These are phyloP conservation scores for Leucopsar rothschildi DNA, from an alignment of 2,113 vertebrate species.

Conservation along the genomic window DNA sequence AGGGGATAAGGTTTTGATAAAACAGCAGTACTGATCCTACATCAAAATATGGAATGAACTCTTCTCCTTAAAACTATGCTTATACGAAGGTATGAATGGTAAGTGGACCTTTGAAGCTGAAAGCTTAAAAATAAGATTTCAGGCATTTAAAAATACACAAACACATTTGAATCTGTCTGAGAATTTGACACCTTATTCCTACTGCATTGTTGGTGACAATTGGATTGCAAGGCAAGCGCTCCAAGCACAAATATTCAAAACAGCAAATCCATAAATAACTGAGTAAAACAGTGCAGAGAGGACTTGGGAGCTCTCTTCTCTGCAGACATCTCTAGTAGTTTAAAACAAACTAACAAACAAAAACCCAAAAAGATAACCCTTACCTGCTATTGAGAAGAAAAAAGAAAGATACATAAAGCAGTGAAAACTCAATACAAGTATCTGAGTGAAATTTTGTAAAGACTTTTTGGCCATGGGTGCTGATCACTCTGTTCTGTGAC, in stretches of 20 bases:
- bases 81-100: neutral
- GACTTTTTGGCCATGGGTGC: neutral
- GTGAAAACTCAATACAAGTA: neutral
- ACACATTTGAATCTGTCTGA: neutral
- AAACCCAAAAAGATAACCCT: neutral
- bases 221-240: neutral
- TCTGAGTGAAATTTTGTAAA: neutral
- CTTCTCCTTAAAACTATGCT: neutral
- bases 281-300: neutral
- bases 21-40: neutral
- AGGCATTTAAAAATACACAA: neutral
- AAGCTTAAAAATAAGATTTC: neutral
- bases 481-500: neutral
- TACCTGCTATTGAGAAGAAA: neutral
- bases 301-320: neutral
- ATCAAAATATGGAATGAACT: conserved; percentile 11
- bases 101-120: neutral
- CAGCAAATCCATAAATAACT: neutral
- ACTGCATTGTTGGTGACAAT: neutral
- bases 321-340: neutral
- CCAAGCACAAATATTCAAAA: neutral
- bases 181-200: neutral
- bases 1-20: neutral
- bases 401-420: neutral
- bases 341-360: neutral